Evolutionary conservation across 2,797 vertebrate species (phyloP).

Genomic region (Coluber constrictor): DNA sequence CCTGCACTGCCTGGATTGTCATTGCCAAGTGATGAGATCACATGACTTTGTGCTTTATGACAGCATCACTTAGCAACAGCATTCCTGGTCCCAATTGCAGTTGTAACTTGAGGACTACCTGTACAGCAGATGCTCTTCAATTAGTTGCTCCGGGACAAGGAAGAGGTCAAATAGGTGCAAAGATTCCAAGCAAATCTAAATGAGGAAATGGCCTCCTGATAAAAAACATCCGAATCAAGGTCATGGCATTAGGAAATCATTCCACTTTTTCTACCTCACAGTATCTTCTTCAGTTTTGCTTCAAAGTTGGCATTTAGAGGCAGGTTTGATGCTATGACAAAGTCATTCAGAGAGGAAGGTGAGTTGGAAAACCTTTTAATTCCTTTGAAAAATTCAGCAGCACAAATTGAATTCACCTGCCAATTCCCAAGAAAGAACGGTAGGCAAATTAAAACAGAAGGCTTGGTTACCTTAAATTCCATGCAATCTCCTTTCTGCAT

Average conservation of each 20-base stretch:
- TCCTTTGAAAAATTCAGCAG: slow-evolving; percentile 2
- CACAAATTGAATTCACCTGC: background rate
- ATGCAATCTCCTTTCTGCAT: background rate
- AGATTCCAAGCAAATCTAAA: slow-evolving; percentile 10
- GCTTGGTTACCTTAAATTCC: background rate
- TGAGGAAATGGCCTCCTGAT: slow-evolving; percentile 2
- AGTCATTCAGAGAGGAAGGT: background rate
- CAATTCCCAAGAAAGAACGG: background rate
- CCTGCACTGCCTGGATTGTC: background rate
- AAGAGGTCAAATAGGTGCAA: slow-evolving; percentile 4
- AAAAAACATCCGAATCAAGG: background rate
- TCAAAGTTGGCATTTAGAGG: background rate
- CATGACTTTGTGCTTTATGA: background rate
- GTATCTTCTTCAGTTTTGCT: background rate
- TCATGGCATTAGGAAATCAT: background rate
- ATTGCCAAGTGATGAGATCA: background rate
- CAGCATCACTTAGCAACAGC: background rate
- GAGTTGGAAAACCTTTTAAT: background rate
- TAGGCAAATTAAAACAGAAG: background rate
- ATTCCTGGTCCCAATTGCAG: background rate
- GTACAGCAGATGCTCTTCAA: background rate
- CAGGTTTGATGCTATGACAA: background rate
- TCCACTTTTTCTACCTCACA: background rate
- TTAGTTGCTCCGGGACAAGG: slow-evolving; percentile 8
- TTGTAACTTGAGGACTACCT: background rate